Evolutionary conservation across 2,888 invertebrate genomes (phyloP), one percentile per base, ranked within the genome.

Genomic region (Hirtodrosophila histrioides): DNA sequence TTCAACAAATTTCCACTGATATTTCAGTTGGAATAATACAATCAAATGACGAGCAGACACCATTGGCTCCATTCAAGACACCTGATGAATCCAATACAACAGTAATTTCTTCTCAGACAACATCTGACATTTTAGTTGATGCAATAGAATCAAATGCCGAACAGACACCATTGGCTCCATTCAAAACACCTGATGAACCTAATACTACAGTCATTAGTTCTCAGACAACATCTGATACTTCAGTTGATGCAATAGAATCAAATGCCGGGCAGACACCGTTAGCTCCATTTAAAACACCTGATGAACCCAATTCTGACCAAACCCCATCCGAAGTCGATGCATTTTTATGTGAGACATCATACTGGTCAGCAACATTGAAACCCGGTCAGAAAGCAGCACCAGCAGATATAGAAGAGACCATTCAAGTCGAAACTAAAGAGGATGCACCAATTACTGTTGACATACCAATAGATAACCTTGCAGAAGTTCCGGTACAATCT

Each of bases 341-440:
- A 17, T 89, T 86, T 45, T 66, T 89, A 12, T 72, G 85, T 17
- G 80, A 89, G 65, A 89, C 89, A 12, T 89, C 89, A 0, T 89
- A 86, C 43, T 89, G 89, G 89, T 88, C 89, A 8, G 90, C 89
- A 3, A 90, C 86, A 11, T 56, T 89, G 0, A 89, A 88, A 44
- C 79, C 82, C 0, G 65, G 71, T 23, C 76, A 70, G 49, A 74
- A 62, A 35, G 31, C 54, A 12, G 24, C 65, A 7, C 41, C 76
- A 39, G 48, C 53, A 5, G 73, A 80, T 44, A 39, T 57, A 0
- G 44, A 41, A 31, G 62, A 74, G 31, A 45, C 60, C 6, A 4
- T 17, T 50, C 35, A 50, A 29, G 12, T 8, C 1, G 60, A 67
- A 33, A 17, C 29, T 8, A 44, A 55, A 17, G 27, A 50, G 10